Percentiles rank a stretch among this genome's conserved stretches.
Evolutionary conservation across 2,113 vertebrate genomes (phyloP).

Genomic region (Megaceryle torquata): DNA sequence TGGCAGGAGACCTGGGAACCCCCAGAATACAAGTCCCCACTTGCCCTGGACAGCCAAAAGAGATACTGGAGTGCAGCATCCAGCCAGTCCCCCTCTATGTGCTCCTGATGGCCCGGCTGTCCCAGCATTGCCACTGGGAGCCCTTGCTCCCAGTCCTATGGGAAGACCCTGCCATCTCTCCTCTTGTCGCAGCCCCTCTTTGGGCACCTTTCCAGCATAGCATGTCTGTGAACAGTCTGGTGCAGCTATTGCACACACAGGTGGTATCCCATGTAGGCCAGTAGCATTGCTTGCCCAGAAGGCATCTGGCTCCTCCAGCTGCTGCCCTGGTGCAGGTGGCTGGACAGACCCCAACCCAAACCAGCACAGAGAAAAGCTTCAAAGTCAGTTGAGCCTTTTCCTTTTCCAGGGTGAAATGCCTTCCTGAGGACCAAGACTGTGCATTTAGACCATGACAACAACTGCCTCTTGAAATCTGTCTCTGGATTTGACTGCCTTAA

Average conservation of each 20-base stretch:
- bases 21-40: neutral
- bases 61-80: neutral
- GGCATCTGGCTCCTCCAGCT: accelerated
- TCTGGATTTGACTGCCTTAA: neutral
- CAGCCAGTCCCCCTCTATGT: accelerated
- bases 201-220: neutral
- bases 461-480: neutral
- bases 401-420: neutral
- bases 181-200: neutral
- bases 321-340: neutral
- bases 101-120: accelerated
- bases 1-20: neutral
- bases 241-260: accelerated
- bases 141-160: accelerated
- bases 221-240: neutral
- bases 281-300: neutral
- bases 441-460: neutral
- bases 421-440: neutral
- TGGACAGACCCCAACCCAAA: neutral
- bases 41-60: neutral
- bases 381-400: neutral
- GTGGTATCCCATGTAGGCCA: accelerated
- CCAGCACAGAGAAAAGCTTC: neutral
- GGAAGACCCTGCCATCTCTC: neutral
- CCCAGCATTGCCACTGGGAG: neutral